Base-by-base conservation (phyloP, 2,113 vertebrate genomes). In the Phalacrocorax brasilianus region DNA sequence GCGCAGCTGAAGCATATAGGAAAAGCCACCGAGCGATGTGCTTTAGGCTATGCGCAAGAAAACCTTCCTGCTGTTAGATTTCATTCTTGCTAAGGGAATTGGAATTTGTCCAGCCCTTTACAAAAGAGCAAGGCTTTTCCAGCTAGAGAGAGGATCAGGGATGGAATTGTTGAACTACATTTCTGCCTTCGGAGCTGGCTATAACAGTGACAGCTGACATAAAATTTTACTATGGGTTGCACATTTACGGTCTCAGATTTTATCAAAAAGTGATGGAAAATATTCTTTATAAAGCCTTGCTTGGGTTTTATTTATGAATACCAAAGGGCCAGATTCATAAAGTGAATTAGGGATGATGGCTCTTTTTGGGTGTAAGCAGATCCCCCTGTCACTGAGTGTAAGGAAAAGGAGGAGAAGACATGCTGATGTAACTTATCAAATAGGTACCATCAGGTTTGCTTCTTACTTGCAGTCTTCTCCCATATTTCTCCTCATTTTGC, bases 151-250 rank as follows among this genome's bases (percentile, higher is more conserved):
- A 53, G 11, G 8, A 58, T 38, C 17, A 45, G 24, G 32, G 56
- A 71, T 61, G 66, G 42, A 72, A 59, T 38, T 0, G 0, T 0
- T 38, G 18, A 74, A 32, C 27, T 52, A 24, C 20, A 21, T 68
- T 73, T 85, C 71, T 97, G 8, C 32, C 40, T 81, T 72, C 50
- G 21, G 35, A 65, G 23, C 3, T 75, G 75, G 53, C 58, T 63
- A 17, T 4, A 67, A 32, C 44, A 82, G 24, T 42, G 28, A 79
- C 8, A 71, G 52, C 38, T 71, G 47, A 32, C 56, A 88, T 45
- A 74, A 94, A 82, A 32, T 52, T 90, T 59, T 95, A 35, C 35
- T 72, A 42, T 11, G 8, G 13, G 4, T 72, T 93, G 52, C 47
- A 93, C 21, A 61, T 67, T 88, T 88, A 88, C 27, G 23, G 33